Evolutionary conservation across 2,113 vertebrate genomes (phyloP), one percentile per base, ranked within the genome.

Genomic region (Ellobius talpinus): DNA sequence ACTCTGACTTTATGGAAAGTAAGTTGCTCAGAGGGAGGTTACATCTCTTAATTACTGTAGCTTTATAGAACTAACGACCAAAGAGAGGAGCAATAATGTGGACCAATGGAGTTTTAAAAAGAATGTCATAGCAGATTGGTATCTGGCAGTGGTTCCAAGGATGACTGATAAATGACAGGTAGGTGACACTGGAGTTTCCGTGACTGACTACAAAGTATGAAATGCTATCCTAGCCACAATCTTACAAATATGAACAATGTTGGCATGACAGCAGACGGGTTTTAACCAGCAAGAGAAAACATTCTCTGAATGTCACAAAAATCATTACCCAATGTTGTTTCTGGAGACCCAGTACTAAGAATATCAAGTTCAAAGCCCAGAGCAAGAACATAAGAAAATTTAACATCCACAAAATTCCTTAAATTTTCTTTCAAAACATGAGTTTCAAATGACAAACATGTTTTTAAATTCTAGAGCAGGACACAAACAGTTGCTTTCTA

Each of bases 241-340:
- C 29, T 63, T 52, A 89, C 58, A n/a, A 82, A 95, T 16, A 77
- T 61, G 29, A 84, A 52, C 33, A 85, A 68, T 42, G 52, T 65
- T 93, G n/a, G 39, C 42, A 17, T 21, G 52, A 68, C 0, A 84
- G 68, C 26, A 78, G 45, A 86, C 76, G 39, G 36, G 65, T 96
- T 96, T 86, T 50, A 89, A 66, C 12, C 6, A 96, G 91, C 23
- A 55, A 82, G 42, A 19, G 45, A 79, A 93, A 84, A 42, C 63
- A 93, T 45, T 76, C 61, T 42, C 70, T 14, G n/a, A 89, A 92
- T 47, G 81, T 58, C 91, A 93, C 74, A 90, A 85, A 97, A 92
- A 55, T 76, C 19, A 93, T 98, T 98, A 98, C 98, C 98, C 97
- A 89, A 77, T 95, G 96, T 97, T 97, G 97, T 81, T 96, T 89